These are phyloP conservation scores for Bos indicus DNA, from an alignment of 2,113 vertebrate genomes.

Conservation along the genomic window DNA sequence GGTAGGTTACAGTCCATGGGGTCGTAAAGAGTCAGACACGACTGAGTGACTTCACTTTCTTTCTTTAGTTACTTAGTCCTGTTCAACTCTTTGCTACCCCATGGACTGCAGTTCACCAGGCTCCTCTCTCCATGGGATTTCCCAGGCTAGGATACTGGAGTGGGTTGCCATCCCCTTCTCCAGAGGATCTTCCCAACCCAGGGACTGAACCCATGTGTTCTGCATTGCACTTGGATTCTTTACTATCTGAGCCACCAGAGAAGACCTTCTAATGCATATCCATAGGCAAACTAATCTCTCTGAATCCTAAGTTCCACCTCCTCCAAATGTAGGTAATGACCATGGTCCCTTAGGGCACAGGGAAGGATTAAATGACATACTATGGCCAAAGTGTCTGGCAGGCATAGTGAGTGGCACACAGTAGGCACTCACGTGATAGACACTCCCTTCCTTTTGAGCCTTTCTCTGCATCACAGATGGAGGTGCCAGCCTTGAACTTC, in stretches of 20 bases:
- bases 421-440: fast-evolving
- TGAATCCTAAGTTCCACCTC: neutral
- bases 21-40: neutral
- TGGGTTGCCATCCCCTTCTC: neutral
- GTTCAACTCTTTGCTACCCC: neutral
- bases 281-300: neutral
- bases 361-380: neutral
- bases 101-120: neutral
- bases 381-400: neutral
- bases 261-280: neutral
- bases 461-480: neutral
- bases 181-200: neutral
- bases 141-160: neutral
- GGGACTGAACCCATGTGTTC: neutral
- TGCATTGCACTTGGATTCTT: neutral
- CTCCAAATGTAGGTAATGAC: neutral
- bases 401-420: neutral
- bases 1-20: neutral
- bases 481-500: neutral
- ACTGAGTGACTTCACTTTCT: neutral
- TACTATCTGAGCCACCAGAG: neutral
- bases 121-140: neutral
- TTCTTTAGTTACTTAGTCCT: neutral
- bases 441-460: neutral
- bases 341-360: fast-evolving